phyloP scores from a whole-genome alignment of 2,797 vertebrate genomes.

The Geotrypetes seraphini region DNA sequence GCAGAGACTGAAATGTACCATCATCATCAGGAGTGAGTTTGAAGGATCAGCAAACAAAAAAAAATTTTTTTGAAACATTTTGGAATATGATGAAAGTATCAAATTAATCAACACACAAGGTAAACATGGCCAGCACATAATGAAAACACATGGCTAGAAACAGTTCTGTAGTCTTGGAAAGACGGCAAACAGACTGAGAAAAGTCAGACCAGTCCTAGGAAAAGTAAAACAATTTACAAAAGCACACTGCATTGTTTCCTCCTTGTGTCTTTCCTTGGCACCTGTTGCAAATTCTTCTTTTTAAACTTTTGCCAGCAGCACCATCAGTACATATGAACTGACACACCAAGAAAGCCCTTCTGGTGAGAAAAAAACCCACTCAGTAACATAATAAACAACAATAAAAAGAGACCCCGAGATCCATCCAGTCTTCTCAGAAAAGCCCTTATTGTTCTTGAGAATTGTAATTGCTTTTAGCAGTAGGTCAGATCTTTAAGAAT shows the following conservation, averaged over 20 bases:
- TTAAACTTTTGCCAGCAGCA: conserved; percentile 38
- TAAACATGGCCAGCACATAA: conserved; percentile 38
- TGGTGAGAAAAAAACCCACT: conserved; percentile 42
- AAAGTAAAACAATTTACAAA: too few relatives aligned
- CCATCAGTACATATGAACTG: conserved; percentile 40
- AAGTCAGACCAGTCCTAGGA: too few relatives aligned
- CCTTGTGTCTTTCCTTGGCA: conserved; percentile 24
- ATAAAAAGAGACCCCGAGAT: too few relatives aligned
- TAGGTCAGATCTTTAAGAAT: too few relatives aligned
- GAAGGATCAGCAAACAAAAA: conserved; percentile 50
- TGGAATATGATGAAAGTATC: conserved; percentile 50
- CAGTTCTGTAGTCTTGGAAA: conserved; percentile 35
- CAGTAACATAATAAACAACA: too few relatives aligned
- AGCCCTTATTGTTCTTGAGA: too few relatives aligned
- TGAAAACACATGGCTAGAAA: conserved; percentile 33
- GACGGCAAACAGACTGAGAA: conserved; percentile 32
- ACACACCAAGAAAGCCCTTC: conserved; percentile 54
- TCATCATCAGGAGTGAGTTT: too few relatives aligned
- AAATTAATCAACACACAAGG: conserved; percentile 23
- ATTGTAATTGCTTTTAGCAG: too few relatives aligned
- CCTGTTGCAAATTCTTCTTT: conserved; percentile 24
- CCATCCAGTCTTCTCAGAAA: too few relatives aligned
- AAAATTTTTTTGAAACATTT: conserved; percentile 32
- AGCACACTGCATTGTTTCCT: conserved; percentile 17
- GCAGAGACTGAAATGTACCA: too few relatives aligned